phyloP scores from a whole-genome alignment of 2,113 vertebrate genomes.

The Pseudopipra pipra region DNA sequence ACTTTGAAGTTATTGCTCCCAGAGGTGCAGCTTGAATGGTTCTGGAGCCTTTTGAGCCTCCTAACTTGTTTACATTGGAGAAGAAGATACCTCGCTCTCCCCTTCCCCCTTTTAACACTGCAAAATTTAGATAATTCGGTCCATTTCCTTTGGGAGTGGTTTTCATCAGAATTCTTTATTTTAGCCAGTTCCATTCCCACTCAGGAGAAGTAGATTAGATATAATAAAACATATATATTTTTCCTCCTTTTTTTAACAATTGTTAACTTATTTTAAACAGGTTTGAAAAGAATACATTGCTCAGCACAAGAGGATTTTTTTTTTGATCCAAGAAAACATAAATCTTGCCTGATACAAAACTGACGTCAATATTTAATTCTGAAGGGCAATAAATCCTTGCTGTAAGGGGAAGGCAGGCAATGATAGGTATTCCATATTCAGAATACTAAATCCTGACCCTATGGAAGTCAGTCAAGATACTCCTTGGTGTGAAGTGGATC shows the following conservation, averaged over 20 bases:
- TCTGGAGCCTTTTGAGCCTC: neutral
- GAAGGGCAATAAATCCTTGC: slow-evolving; percentile 42
- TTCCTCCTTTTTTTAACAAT: neutral
- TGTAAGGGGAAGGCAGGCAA: slow-evolving; percentile 18
- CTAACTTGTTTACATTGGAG: neutral
- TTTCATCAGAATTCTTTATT: neutral
- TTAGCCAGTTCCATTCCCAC: neutral
- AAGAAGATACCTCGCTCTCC: neutral
- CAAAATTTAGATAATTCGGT: neutral
- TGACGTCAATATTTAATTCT: slow-evolving; percentile 49
- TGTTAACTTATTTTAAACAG: neutral
- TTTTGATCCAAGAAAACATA: neutral
- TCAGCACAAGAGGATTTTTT: neutral
- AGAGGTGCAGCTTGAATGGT: neutral
- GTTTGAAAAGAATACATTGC: neutral
- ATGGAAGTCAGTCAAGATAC: slow-evolving; percentile 14
- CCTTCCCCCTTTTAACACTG: neutral
- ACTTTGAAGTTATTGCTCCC: neutral
- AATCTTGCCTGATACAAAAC: slow-evolving; percentile 16
- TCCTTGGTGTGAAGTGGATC: neutral
- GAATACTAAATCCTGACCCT: slow-evolving; percentile 27
- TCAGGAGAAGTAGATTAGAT: neutral
- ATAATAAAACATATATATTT: neutral
- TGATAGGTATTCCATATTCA: slow-evolving; percentile 19
- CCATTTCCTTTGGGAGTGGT: neutral